Percentiles rank a stretch among this genome's conserved stretches.
phyloP scores from a whole-genome alignment of 2,113 vertebrate genomes.

The Ploceus nigricollis region DNA sequence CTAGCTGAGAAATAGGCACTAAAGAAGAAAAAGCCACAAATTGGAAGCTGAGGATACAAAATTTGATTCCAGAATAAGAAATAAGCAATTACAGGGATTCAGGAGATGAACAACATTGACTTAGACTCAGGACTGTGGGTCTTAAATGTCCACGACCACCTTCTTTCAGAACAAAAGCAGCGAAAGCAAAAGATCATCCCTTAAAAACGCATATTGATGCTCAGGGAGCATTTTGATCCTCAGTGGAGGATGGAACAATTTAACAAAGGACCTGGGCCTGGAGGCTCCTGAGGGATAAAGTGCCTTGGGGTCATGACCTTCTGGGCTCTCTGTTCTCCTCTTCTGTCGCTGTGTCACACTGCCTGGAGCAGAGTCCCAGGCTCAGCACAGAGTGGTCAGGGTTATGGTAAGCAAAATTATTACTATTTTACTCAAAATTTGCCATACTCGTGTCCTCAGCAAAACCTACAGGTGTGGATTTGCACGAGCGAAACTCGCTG shows the following conservation, averaged over 20 bases:
- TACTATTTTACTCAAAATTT: neutral
- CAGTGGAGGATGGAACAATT: neutral
- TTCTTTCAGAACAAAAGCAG: neutral
- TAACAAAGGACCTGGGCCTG: neutral
- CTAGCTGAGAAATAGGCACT: neutral
- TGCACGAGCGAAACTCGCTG: neutral
- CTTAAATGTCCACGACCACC: neutral
- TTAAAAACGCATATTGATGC: neutral
- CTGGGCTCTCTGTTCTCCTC: neutral
- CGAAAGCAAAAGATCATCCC: neutral
- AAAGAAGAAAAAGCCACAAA: neutral
- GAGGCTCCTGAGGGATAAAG: neutral
- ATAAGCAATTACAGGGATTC: neutral
- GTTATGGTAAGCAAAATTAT: accelerated
- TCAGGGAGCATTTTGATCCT: neutral
- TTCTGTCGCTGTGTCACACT: accelerated
- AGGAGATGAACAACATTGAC: neutral
- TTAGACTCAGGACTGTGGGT: neutral
- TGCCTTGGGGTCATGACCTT: neutral
- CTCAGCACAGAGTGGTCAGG: accelerated
- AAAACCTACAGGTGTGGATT: neutral
- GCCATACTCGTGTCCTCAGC: neutral
- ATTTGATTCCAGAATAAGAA: neutral
- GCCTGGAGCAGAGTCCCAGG: neutral
- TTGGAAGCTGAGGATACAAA: neutral